These are phyloP conservation scores for Mythimna albipuncta DNA, from an alignment of 2,888 invertebrate genomes.

Conservation along the genomic window DNA sequence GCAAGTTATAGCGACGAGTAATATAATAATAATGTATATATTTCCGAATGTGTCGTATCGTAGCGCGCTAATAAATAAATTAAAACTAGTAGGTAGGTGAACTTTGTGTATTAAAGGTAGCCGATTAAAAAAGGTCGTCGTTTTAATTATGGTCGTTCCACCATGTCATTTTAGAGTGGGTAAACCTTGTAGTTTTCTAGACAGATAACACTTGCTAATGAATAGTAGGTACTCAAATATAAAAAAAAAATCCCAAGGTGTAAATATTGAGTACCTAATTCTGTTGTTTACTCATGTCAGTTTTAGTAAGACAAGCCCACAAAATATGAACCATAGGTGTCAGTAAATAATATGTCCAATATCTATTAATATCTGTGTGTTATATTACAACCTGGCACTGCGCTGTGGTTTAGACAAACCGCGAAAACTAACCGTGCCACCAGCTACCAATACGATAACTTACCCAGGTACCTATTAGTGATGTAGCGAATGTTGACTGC, in stretches of 20 bases:
- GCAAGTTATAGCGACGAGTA: no score
- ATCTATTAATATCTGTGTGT: constrained; percentile 23
- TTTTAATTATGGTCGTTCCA: not conserved
- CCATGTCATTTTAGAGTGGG: not conserved
- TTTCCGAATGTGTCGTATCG: constrained; percentile 6
- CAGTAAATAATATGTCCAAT: constrained; percentile 37
- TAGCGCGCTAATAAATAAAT: not conserved
- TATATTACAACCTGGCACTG: constrained; percentile 41
- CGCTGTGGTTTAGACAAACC: constrained; percentile 66
- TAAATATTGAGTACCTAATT: constrained; percentile 27
- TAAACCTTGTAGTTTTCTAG: not conserved
- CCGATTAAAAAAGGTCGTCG: not conserved
- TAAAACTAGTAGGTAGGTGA: not conserved
- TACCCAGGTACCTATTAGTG: not conserved
- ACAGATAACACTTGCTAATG: not conserved
- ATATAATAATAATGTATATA: not conserved
- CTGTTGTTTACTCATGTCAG: constrained; percentile 19
- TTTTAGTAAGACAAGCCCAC: constrained; percentile 41
- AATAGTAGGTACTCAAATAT: constrained; percentile 7
- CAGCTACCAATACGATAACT: constrained; percentile 17
- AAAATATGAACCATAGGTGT: constrained; percentile 41
- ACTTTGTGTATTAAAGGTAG: not conserved
- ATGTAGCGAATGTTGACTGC: no score
- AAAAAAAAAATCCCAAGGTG: not conserved
- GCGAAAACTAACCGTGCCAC: constrained; percentile 56